Base-by-base conservation (phyloP, 2,888 invertebrate species). In the Drosophila leonis region DNA sequence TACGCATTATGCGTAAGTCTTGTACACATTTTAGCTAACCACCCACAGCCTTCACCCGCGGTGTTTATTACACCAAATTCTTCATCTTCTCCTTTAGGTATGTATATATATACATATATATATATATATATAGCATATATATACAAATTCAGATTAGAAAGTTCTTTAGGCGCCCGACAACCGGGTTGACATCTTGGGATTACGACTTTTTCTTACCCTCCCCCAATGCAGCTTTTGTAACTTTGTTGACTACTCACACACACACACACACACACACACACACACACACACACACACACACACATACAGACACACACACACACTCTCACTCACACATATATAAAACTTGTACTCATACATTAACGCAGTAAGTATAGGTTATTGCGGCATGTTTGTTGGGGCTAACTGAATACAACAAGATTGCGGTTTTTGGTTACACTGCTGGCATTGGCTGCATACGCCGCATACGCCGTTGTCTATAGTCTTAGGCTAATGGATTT, bases 1-100 rank as follows among this genome's bases (percentile, higher is more conserved):
- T 65, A 73, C 79, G 80, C 80, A 82, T 80, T 80, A 80, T 49
- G 75, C 60, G 48, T 61, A 72, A 82, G 82, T 61, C 75, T 75
- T 80, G 80, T 81, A 78, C 66, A 82, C 66, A 80, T 52, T 59
- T 73, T 63, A 51, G 49, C 49, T 24, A 49, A n/a, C 48, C 41
- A 56, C 31, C 41, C 41, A 18, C n/a, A 15, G 31, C 31, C 41
- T 13, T 7, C 55, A 48, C 64, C 20, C 42, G 75, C 66, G 69
- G 72, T 65, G 79, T 75, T 78, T 67, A 78, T 80, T 78, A 80
- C 52, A 65, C 54, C 62, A 57, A 72, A 79, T 68, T 67, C 55
- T 65, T 66, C 68, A 63, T 42, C 61, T n/a, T 42, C 61, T n/a
- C 39, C 61, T 7, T 8, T 15, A 12, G 39, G 5, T 51, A 33